phyloP scores from a whole-genome alignment of 2,797 vertebrate species.

The Pseudopleuronectes americanus region DNA sequence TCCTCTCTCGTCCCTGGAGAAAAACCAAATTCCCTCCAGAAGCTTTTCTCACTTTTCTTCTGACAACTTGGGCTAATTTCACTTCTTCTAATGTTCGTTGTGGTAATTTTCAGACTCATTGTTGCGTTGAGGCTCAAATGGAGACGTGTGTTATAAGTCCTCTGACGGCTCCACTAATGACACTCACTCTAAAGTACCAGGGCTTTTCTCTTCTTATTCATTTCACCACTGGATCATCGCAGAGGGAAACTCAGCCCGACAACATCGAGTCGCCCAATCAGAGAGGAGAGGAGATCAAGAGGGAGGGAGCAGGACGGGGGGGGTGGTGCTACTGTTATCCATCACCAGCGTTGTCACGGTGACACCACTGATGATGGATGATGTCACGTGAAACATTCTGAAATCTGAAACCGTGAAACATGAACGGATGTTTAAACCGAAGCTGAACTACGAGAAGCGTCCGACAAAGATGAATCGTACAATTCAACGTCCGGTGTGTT shows the following conservation, averaged over 20 bases:
- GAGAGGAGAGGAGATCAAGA: neutral
- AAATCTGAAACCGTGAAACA: neutral
- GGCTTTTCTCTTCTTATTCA: neutral
- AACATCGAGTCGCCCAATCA: too few relatives aligned
- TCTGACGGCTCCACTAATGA: neutral
- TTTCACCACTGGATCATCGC: neutral
- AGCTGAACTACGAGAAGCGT: too few relatives aligned
- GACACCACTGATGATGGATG: neutral
- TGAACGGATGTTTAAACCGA: too few relatives aligned
- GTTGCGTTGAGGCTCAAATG: neutral
- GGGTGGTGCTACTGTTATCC: neutral
- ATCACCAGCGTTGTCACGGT: neutral
- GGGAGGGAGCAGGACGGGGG: neutral
- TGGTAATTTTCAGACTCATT: neutral
- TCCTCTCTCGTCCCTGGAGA: slow-evolving; percentile 5
- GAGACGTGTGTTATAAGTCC: neutral
- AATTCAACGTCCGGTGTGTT: too few relatives aligned
- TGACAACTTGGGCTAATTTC: neutral
- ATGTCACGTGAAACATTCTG: neutral
- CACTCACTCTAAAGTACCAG: neutral
- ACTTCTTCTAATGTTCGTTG: slow-evolving; percentile 1
- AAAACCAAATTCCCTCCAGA: neutral
- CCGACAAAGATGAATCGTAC: too few relatives aligned
- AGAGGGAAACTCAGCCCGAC: too few relatives aligned
- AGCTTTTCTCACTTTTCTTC: neutral